Percentiles rank a stretch among this genome's conserved stretches.
These are phyloP conservation scores for Dendrocopos noguchii DNA, from an alignment of 2,113 vertebrate genomes.

Conservation along the genomic window DNA sequence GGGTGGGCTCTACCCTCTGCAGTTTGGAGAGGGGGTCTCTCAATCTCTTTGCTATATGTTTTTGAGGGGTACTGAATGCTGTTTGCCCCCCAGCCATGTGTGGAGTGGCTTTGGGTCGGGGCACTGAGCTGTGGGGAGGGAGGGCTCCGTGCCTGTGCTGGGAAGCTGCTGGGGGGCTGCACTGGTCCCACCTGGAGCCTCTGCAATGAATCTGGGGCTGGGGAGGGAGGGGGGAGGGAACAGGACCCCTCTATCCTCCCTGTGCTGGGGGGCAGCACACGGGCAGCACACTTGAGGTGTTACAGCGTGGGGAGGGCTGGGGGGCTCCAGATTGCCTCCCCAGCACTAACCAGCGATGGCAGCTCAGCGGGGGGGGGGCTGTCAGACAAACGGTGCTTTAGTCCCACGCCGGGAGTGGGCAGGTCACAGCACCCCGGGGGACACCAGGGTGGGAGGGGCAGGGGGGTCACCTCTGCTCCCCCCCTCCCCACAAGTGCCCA, in stretches of 20 bases:
- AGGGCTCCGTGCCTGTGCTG: background rate
- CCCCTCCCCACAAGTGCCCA: background rate
- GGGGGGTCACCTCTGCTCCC: background rate
- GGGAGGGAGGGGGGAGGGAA: background rate
- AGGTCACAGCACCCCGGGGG: background rate
- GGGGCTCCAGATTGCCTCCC: background rate
- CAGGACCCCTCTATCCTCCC: background rate
- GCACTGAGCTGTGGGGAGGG: background rate
- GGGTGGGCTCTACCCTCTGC: background rate
- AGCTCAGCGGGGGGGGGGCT: background rate
- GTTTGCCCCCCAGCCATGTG: background rate
- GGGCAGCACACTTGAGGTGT: too few species aligned
- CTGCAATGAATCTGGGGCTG: background rate
- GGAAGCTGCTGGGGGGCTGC: background rate
- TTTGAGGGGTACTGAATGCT: background rate
- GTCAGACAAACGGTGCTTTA: background rate
- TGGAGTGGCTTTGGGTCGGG: background rate
- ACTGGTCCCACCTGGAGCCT: background rate
- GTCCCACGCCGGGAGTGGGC: background rate
- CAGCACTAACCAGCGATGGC: background rate
- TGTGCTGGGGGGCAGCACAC: background rate
- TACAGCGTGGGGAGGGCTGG: fast-evolving
- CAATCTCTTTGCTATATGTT: background rate
- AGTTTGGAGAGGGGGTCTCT: background rate
- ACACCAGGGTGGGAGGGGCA: background rate